phyloP scores from a whole-genome alignment of 2,888 invertebrate species.

The Zygothrica quintamaculata region DNA sequence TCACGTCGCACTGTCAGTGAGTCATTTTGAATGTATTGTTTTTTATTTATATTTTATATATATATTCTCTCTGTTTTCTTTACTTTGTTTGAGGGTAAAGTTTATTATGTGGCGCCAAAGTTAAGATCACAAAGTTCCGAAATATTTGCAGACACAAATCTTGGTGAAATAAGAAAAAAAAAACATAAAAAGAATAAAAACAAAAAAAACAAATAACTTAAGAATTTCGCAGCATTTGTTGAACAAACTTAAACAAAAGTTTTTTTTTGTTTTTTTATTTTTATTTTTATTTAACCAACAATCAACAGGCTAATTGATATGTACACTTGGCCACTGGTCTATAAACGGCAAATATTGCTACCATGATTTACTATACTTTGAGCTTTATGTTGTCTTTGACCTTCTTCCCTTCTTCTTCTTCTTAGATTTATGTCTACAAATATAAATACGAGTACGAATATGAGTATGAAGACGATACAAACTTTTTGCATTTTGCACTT shows the following conservation, averaged over 20 bases:
- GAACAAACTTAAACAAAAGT: slow-evolving; percentile 32
- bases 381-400: slow-evolving; percentile 28
- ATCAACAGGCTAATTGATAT: slow-evolving; percentile 64
- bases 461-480: no score
- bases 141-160: no score
- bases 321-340: slow-evolving; percentile 54
- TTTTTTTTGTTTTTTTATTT: slow-evolving; percentile 1
- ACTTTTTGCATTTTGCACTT: slow-evolving; percentile 32
- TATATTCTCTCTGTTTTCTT: no score
- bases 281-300: slow-evolving; percentile 21
- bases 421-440: slow-evolving; percentile 37
- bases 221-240: slow-evolving; percentile 30
- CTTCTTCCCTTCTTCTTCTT: slow-evolving; percentile 50
- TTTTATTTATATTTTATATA: background rate
- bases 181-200: no score
- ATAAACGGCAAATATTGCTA: slow-evolving; percentile 23
- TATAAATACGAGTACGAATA: background rate
- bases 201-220: slow-evolving; percentile 9
- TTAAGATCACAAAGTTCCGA: no score
- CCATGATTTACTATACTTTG: slow-evolving; percentile 19
- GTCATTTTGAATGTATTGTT: no score
- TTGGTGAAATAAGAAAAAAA: no score
- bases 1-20: no score
- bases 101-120: background rate
- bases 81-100: background rate